Base-by-base conservation (phyloP, 2,113 vertebrate species). In the Poeciliopsis prolifica region DNA sequence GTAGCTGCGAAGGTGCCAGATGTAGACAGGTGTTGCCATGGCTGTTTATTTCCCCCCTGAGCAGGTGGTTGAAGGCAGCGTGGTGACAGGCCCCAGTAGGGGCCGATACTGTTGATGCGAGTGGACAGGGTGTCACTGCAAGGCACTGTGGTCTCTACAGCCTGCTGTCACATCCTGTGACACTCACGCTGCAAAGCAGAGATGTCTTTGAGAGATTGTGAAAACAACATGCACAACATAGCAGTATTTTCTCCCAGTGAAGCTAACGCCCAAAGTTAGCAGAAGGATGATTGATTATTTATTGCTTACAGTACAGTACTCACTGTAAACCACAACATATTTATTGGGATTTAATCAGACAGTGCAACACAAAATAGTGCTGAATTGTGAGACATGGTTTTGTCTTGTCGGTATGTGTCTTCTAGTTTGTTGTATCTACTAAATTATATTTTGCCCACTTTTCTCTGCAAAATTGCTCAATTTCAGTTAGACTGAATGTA, bases 51-150 rank as follows among this genome's bases (percentile, higher is more conserved):
- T n/a, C 54, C 68, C 76, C 64, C 30, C 31, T 8, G 51, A 82
- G 91, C 85, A 89, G 86, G 88, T 90, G 81, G 68, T 88, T 81
- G 48, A 64, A 88, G 79, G 80, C 83, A 48, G 79, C 74, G 37
- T 30, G 22, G 80, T 84, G 81, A 66, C 82, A 74, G 69, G 81
- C 62, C 7, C 29, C 80, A 14, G 72, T 11, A 19, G 42, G 81
- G 65, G 71, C 10, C 58, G 8, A 19, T 42, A 79, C 37, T 19
- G 67, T 22, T 91, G 85, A 90, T 91, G 69, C 3, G 40, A 86
- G 64, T 67, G 87, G 90, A 92, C 90, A 90, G 85, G 65, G 78
- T 81, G 88, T 86, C 89, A 81, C 86, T 65, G 84, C 64, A 40
- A 72, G 70, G 77, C 65, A 68, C 79, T 24, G 74, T 31, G 69